These are phyloP conservation scores for Ceuthmochares aereus DNA, from an alignment of 2,113 vertebrate species.

Conservation along the genomic window DNA sequence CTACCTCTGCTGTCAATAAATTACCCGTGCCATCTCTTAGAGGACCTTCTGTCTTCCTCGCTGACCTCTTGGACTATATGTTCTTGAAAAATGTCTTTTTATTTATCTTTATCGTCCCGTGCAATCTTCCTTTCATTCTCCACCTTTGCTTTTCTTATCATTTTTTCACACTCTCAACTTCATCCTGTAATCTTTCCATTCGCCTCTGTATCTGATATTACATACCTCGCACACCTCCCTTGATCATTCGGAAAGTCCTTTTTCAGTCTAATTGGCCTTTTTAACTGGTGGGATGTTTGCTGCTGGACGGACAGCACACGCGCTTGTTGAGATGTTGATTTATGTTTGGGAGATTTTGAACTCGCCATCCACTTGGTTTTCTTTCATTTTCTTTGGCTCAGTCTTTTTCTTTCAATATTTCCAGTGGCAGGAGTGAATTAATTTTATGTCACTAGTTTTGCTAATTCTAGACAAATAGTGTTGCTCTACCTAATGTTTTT, in stretches of 20 bases:
- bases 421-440: neutral
- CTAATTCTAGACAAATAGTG: neutral
- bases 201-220: constrained; percentile 69
- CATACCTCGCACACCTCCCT: constrained; percentile 15
- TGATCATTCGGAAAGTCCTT: constrained; percentile 5
- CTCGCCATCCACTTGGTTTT: neutral
- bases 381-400: neutral
- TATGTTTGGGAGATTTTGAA: neutral
- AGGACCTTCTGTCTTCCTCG: constrained; percentile 63
- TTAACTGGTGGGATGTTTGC: constrained; percentile 40
- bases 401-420: neutral
- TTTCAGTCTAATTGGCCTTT: constrained; percentile 63
- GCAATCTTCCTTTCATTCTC: constrained; percentile 67
- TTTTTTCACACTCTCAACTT: constrained; percentile 63
- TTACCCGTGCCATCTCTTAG: constrained; percentile 61
- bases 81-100: constrained; percentile 69
- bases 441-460: neutral
- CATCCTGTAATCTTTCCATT: constrained; percentile 70
- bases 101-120: constrained; percentile 65
- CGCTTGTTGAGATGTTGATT: constrained; percentile 37
- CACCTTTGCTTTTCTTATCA: constrained; percentile 68
- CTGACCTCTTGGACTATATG: constrained; percentile 65
- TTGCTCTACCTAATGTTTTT: neutral
- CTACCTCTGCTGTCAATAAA: constrained; percentile 71
- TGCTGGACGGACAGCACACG: neutral